Conservation (phyloP, 2,113 vertebrate species). For the Hassar affinis region DNA sequence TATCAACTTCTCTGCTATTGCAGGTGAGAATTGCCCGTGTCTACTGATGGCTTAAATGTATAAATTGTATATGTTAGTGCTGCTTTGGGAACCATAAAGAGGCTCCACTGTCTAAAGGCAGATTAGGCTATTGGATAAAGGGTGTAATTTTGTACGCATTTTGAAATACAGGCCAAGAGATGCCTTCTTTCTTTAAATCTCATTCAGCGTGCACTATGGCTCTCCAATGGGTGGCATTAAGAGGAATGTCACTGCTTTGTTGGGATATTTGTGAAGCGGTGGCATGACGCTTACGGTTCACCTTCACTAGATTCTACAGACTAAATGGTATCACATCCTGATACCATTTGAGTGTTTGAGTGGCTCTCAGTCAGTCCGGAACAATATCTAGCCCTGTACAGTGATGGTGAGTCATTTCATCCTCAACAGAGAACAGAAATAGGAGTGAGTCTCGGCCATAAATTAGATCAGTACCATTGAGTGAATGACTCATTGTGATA, state of each 20-base stretch:
- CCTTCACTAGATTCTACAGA: neutral
- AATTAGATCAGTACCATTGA: neutral
- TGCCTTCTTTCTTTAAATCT: neutral
- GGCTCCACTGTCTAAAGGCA: neutral
- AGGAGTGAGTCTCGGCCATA: neutral
- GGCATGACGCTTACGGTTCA: neutral
- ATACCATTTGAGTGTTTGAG: neutral
- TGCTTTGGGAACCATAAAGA: neutral
- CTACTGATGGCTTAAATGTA: neutral
- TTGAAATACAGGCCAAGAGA: neutral
- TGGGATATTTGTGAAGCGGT: neutral
- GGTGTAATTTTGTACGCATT: neutral
- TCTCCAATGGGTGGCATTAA: neutral
- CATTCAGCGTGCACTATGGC: neutral
- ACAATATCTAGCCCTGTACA: neutral
- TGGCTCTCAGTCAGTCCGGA: neutral
- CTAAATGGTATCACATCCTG: neutral
- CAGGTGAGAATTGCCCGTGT: neutral
- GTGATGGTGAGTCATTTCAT: neutral
- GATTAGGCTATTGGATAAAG: neutral
- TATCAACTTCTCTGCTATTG: neutral
- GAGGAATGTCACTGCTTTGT: neutral
- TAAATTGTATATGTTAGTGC: neutral
- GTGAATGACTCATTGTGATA: neutral
- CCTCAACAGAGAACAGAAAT: neutral